Evolutionary conservation across 2,113 vertebrate genomes (phyloP), one percentile per base, ranked within the genome.

Genomic region (Mirza zaza): DNA sequence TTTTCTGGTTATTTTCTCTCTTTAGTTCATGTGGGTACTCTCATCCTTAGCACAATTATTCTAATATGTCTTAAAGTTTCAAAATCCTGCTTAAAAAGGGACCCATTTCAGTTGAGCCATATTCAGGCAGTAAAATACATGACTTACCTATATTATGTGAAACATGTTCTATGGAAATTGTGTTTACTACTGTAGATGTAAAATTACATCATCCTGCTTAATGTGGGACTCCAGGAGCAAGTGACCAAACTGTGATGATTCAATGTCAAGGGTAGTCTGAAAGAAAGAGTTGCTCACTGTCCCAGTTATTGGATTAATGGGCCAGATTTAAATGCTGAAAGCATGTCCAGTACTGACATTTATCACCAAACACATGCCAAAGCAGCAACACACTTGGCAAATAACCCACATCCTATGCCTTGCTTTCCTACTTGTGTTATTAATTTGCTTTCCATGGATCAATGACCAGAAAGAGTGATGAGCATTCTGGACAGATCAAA

Each of bases 381-480:
- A 48, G 25, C 45, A 39, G 50, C 57, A 42, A 80, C 76, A 86
- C 42, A 32, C 50, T 96, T 95, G 97, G 94, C 91, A 55, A 87
- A 55, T 27, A 82, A 57, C 50, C 85, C 2, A n/a, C 61, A 48
- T 61, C 25, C 10, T 25, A 36, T 50, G 32, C 67, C 27, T 96
- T 57, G 55, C 77, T 79, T 87, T 91, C 68, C 67, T 82, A 8
- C 77, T 80, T 61, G 75, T 15, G 27, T 63, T 84, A 61, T 97
- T 97, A 76, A 93, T 96, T 93, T 97, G 68, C 67, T 93, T 89
- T 80, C 88, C 65, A 34, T 20, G 59, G 79, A 90, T 91, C 73
- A 70, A 80, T 71, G 61, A 80, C 61, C 61, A 4, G 61, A 45
- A 95, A 80, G 63, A 0, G 2, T 84, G 91, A 83, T 88, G 63